Conservation (phyloP, 2,888 invertebrate genomes). For the Drosophila hamatofila region DNA sequence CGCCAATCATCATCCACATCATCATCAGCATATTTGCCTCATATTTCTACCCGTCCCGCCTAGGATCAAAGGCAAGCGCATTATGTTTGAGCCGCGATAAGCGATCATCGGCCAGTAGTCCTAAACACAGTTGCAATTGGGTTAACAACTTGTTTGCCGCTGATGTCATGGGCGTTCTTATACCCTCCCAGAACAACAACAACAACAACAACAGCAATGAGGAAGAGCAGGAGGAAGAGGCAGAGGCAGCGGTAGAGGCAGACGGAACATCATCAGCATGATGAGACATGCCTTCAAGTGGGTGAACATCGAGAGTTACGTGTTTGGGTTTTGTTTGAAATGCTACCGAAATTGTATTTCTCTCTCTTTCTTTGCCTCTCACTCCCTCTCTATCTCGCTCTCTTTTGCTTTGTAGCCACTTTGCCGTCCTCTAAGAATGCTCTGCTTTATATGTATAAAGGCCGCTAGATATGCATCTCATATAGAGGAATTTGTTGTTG, state of each 20-base stretch:
- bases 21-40: constrained; percentile 46
- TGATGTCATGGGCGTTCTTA: constrained; percentile 73
- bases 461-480: constrained; percentile 26
- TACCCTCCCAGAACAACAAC: constrained; percentile 4
- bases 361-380: background rate
- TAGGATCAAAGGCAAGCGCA: constrained; percentile 70
- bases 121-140: constrained; percentile 72
- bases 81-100: constrained; percentile 65
- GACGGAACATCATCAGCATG: constrained; percentile 14
- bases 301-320: constrained; percentile 50
- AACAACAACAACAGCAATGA: background rate
- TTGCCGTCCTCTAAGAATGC: constrained; percentile 25
- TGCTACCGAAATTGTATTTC: constrained; percentile 32
- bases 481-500: constrained; percentile 1
- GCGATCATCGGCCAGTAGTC: constrained; percentile 49
- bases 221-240: background rate
- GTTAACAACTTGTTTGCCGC: constrained; percentile 65
- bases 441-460: constrained; percentile 17
- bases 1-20: constrained; percentile 77
- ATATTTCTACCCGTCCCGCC: constrained; percentile 17
- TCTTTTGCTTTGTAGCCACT: constrained; percentile 14
- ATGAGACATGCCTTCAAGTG: constrained; percentile 42
- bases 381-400: background rate
- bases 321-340: constrained; percentile 14
- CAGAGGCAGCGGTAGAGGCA: background rate